phyloP scores from a whole-genome alignment of 2,888 invertebrate species.

The Chloromyia formosa region DNA sequence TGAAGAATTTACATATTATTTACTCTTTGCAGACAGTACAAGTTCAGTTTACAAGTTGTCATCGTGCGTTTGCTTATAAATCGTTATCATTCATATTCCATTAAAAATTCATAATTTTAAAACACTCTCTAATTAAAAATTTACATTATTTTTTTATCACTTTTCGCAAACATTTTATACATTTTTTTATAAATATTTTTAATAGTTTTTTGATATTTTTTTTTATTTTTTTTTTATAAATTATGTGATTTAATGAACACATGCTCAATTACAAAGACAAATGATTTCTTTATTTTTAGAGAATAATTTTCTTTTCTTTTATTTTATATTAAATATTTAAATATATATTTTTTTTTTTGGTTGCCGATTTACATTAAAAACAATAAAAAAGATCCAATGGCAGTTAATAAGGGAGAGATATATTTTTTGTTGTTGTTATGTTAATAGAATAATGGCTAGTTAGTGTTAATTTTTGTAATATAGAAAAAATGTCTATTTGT shows the following conservation, averaged over 20 bases:
- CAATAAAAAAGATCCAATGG: constrained; percentile 27
- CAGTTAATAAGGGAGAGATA: constrained; percentile 30
- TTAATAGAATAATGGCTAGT: constrained; percentile 30
- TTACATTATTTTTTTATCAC: constrained; percentile 23
- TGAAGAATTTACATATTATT: constrained; percentile 29
- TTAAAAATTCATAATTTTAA: constrained; percentile 8
- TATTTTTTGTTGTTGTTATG: not conserved
- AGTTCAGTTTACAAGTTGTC: not conserved
- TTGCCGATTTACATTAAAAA: constrained; percentile 26
- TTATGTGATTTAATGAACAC: constrained; percentile 24
- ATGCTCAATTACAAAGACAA: constrained; percentile 18
- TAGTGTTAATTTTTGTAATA: not conserved
- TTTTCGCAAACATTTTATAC: constrained; percentile 4
- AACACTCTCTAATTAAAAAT: constrained; percentile 16
- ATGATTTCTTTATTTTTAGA: constrained; percentile 8
- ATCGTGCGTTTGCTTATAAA: not conserved
- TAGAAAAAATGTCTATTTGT: not conserved
- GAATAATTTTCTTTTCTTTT: constrained; percentile 14
- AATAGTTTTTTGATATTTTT: not conserved
- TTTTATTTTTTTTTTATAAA: not conserved
- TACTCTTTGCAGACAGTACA: constrained; percentile 30
- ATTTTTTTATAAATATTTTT: constrained; percentile 17
- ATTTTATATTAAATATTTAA: not conserved
- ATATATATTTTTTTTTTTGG: constrained; percentile 16
- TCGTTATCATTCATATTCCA: constrained; percentile 14